Base-by-base conservation (phyloP, 2,797 vertebrate genomes). In the Selene dorsalis region DNA sequence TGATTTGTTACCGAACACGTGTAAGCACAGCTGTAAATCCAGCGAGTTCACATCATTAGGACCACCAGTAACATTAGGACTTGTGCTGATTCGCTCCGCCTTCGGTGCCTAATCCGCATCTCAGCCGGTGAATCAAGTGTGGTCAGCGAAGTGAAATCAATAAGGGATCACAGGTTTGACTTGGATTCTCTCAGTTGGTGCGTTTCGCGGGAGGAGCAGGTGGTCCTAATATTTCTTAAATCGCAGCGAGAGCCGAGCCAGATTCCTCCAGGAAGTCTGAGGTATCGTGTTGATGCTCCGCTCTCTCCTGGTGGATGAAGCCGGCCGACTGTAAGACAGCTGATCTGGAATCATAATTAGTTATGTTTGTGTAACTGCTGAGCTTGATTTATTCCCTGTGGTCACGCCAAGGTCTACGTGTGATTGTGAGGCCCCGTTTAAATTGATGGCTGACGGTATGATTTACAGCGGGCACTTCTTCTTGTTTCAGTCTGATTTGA, bases 281-380 rank as follows among this genome's bases (percentile, higher is more conserved):
- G 45, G 48, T 79, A 75, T 91, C 63, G 16, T 43, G 52, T 82
- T 82, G 69, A 71, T 62, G 56, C 60, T 60, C 58, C 39, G 68
- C 32, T 78, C 48, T 59, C 68, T 65, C 41, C 52, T 58, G 67
- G 68, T 71, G 35, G 60, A 76, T 30, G 58, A 73, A 82, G 65
- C 80, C 68, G 60, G 67, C 75, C 68, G 48, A 59, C 78, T 76
- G 41, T 86, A 75, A 75, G 80, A 63, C 64, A 48, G 57, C 74
- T 73, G 67, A 88, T 89, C 84, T 90, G 80, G 80, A 83, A 85
- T 78, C 70, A 79, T 86, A 87, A 89, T 92, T 79, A 88, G 69
- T 62, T 53, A 82, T 79, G 78, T 88, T 81, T 79, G 70, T 65
- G 12, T 77, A 68, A 30, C 75, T 65, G 73, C 53, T 39, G 41